Percentiles rank a stretch among this genome's conserved stretches.
Evolutionary conservation across 2,888 invertebrate species (phyloP).

Genomic region (Acrobasis suavella): DNA sequence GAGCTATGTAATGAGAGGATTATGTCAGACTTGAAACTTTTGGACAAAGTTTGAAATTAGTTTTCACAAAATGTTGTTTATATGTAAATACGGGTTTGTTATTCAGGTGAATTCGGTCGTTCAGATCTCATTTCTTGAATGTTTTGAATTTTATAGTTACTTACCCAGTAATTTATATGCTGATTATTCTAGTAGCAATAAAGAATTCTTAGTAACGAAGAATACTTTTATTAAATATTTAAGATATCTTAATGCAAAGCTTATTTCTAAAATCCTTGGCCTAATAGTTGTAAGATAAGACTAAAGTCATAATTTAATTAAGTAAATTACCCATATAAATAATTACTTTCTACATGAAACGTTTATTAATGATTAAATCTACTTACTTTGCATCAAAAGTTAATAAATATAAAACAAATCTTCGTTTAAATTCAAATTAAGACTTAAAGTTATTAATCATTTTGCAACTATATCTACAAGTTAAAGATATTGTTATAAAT

Average conservation of each 20-base stretch:
- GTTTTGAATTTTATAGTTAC: conserved; percentile 4
- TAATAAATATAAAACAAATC: no score
- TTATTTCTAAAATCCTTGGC: no score
- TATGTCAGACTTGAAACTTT: conserved; percentile 18
- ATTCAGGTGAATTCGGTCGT: conserved; percentile 7
- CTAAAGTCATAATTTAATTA: no score
- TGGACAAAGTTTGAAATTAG: conserved; percentile 12
- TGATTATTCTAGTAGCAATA: not conserved
- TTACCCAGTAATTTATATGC: not conserved
- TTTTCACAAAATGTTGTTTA: conserved; percentile 19
- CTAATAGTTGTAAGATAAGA: no score
- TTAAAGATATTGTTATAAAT: no score
- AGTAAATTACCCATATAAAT: no score
- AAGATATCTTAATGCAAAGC: no score
- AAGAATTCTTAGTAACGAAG: no score
- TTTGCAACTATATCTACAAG: no score
- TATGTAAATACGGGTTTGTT: conserved; percentile 18
- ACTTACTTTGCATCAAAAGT: not conserved
- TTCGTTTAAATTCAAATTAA: not conserved
- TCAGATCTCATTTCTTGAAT: conserved; percentile 8
- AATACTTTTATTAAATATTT: no score
- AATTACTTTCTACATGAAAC: no score
- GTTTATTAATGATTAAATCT: no score
- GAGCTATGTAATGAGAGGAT: conserved; percentile 13
- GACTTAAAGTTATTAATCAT: not conserved